phyloP scores from a whole-genome alignment of 1,140 invertebrate genomes.

The Drosophila sp. region DNA sequence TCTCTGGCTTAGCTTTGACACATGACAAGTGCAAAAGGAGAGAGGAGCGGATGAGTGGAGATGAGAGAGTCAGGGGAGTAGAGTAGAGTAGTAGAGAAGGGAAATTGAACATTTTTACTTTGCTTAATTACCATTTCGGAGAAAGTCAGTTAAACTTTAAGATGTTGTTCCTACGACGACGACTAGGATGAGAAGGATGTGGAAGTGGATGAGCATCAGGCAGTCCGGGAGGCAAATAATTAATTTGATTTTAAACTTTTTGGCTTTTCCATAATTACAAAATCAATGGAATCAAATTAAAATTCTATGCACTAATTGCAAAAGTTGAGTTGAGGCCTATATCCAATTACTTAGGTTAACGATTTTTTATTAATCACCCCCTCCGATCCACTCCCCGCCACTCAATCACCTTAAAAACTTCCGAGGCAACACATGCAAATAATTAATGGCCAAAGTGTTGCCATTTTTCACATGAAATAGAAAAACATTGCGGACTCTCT shows the following conservation, averaged over 20 bases:
- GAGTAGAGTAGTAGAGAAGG: neutral
- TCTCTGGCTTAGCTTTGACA: constrained; percentile 51
- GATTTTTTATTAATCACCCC: constrained; percentile 1
- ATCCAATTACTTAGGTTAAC: constrained; percentile 26
- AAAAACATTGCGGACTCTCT: neutral
- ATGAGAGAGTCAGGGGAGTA: neutral
- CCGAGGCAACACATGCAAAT: constrained; percentile 13
- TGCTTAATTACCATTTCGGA: constrained; percentile 46
- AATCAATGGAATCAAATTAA: constrained; percentile 68
- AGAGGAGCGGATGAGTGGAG: neutral
- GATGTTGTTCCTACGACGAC: constrained; percentile 37
- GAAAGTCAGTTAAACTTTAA: constrained; percentile 35
- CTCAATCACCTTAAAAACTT: neutral
- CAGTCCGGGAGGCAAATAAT: neutral
- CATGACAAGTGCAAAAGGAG: constrained; percentile 25
- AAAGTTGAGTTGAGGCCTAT: constrained; percentile 42
- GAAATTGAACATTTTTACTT: constrained; percentile 13
- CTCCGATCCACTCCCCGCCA: neutral
- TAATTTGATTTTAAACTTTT: constrained; percentile 33
- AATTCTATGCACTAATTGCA: constrained; percentile 63
- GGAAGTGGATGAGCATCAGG: constrained; percentile 2
- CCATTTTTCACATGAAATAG: neutral
- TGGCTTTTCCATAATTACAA: constrained; percentile 67
- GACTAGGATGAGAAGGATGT: neutral
- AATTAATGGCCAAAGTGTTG: constrained; percentile 29